Evolutionary conservation across 2,113 vertebrate species (phyloP).

Genomic region (Xiphophorus maculatus): DNA sequence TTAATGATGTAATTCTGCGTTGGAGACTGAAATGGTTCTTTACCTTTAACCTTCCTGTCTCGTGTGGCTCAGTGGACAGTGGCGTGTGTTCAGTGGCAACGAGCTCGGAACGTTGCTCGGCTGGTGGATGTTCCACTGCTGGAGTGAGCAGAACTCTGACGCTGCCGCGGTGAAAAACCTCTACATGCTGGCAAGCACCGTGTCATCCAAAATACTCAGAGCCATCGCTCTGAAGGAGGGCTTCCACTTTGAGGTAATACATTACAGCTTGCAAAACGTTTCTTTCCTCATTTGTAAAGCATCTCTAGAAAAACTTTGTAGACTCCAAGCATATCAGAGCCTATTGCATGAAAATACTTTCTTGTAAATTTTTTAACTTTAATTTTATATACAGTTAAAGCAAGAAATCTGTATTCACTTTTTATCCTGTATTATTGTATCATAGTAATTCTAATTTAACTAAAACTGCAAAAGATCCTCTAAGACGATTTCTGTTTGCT

Average conservation of each 20-base stretch:
- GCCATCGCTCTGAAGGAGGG: constrained; percentile 96
- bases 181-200: constrained; percentile 96
- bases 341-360: too few relatives aligned
- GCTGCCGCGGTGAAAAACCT: constrained; percentile 81
- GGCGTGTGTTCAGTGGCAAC: constrained; percentile 95
- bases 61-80: constrained; percentile 83
- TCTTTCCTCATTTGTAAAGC: too few relatives aligned
- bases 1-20: too few relatives aligned
- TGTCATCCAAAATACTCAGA: constrained; percentile 95
- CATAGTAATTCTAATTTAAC: too few relatives aligned
- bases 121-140: constrained; percentile 95
- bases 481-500: too few relatives aligned
- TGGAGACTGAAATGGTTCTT: neutral
- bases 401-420: too few relatives aligned
- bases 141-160: constrained; percentile 85
- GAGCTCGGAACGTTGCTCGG: constrained; percentile 93
- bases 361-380: too few relatives aligned
- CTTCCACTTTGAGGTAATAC: constrained; percentile 94
- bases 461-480: too few relatives aligned
- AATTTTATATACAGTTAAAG: too few relatives aligned
- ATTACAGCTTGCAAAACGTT: neutral
- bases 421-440: too few relatives aligned
- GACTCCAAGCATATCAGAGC: too few relatives aligned
- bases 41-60: neutral
- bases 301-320: too few relatives aligned